phyloP scores from a whole-genome alignment of 2,113 vertebrate genomes.

The Sebastes schlegelii region DNA sequence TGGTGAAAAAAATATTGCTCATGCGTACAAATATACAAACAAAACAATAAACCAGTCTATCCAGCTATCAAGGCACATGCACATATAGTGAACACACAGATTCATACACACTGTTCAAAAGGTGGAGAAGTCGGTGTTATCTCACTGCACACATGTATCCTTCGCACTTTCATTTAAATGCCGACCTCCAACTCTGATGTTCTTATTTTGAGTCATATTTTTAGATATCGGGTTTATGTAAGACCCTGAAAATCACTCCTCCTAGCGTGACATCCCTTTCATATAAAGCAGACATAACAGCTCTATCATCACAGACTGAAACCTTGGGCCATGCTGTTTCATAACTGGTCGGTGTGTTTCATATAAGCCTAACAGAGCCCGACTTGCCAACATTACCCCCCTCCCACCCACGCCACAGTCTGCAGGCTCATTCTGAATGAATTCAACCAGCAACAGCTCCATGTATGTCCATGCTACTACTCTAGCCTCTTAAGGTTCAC shows the following conservation, averaged over 20 bases:
- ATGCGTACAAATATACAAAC: neutral
- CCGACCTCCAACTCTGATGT: neutral
- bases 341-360: slow-evolving; percentile 47
- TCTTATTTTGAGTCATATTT: slow-evolving; percentile 14
- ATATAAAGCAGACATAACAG: slow-evolving; percentile 47
- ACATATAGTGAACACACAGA: neutral
- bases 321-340: slow-evolving; percentile 58
- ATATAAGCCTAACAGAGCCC: slow-evolving; percentile 1
- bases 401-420: neutral
- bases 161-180: slow-evolving; percentile 16
- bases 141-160: neutral
- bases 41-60: neutral
- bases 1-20: neutral
- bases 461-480: slow-evolving; percentile 69
- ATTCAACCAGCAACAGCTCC: slow-evolving; percentile 61
- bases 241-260: slow-evolving; percentile 43
- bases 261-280: slow-evolving; percentile 24
- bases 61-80: neutral
- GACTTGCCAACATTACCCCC: slow-evolving; percentile 17
- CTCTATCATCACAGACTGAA: slow-evolving; percentile 32
- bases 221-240: slow-evolving; percentile 54
- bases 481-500: slow-evolving; percentile 47
- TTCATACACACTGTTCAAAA: neutral
- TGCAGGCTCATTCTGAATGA: slow-evolving; percentile 37
- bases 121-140: neutral